A percentile compares a stretch with the other conserved stretches of the same genome.
Conservation (phyloP, 2,888 invertebrate species). For the Ormyrus pomaceus region DNA sequence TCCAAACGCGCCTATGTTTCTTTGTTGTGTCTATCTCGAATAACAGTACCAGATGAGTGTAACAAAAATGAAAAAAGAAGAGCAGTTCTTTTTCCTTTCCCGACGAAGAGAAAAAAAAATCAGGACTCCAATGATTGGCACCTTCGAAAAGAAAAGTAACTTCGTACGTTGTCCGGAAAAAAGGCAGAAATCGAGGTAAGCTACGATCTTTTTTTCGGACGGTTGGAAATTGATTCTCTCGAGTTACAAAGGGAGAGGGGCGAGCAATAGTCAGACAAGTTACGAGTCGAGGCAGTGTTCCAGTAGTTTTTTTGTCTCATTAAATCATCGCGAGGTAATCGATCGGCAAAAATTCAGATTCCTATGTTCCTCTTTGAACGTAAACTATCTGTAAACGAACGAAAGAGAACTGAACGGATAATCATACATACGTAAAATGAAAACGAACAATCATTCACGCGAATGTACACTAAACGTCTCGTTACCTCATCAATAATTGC, state of each 20-base stretch:
- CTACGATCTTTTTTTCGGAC: constrained; percentile 41
- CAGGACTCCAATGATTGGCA: constrained; percentile 38
- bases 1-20: constrained; percentile 27
- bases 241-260: constrained; percentile 20
- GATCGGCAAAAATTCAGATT: not conserved
- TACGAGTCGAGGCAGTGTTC: constrained; percentile 51
- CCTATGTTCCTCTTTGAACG: not conserved
- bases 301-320: constrained; percentile 6
- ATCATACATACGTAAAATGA: not conserved
- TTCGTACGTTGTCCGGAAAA: constrained; percentile 22
- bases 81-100: constrained; percentile 1
- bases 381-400: not conserved
- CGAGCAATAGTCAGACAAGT: constrained; percentile 6
- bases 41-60: constrained; percentile 9
- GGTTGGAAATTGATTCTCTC: constrained; percentile 44
- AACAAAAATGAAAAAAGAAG: constrained; percentile 15
- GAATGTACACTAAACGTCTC: constrained; percentile 22
- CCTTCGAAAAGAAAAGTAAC: constrained; percentile 35
- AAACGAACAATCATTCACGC: constrained; percentile 4
- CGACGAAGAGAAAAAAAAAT: constrained; percentile 7
- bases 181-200: constrained; percentile 38
- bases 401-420: constrained; percentile 3
- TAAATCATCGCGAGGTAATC: constrained; percentile 21
- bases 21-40: constrained; percentile 10
- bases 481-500: constrained; percentile 37